Percentiles rank a stretch among this genome's conserved stretches.
These are phyloP conservation scores for Chloroclystis v-ata DNA, from an alignment of 2,888 invertebrate species.

Conservation along the genomic window DNA sequence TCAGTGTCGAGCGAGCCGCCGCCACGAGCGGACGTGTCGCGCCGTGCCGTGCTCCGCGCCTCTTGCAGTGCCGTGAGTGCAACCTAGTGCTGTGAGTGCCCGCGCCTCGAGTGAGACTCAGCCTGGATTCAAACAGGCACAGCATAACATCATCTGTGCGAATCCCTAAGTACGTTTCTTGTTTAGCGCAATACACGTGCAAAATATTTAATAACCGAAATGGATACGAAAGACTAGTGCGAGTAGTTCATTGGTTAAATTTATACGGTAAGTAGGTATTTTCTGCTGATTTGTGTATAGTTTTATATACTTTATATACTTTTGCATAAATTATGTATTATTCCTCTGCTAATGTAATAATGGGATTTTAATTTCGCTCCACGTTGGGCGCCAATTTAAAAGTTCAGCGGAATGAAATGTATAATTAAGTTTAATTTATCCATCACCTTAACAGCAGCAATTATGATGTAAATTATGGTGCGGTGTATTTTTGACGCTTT, in stretches of 20 bases:
- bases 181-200: constrained; percentile 16
- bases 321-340: constrained; percentile 36
- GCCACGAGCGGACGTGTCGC: constrained; percentile 46
- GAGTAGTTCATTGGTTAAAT: constrained; percentile 31
- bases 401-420: constrained; percentile 4
- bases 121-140: constrained; percentile 40
- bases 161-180: constrained; percentile 28
- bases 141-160: constrained; percentile 32
- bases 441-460: constrained; percentile 14
- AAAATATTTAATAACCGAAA: constrained; percentile 17
- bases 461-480: constrained; percentile 20
- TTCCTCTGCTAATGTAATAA: constrained; percentile 33
- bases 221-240: constrained; percentile 23
- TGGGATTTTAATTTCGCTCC: constrained; percentile 20
- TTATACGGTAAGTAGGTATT: constrained; percentile 35
- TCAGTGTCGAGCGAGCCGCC: constrained; percentile 56
- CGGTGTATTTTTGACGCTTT: constrained; percentile 31
- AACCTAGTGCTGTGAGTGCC: constrained; percentile 35
- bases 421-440: constrained; percentile 2
- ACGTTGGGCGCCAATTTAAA: constrained; percentile 32
- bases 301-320: too few species aligned
- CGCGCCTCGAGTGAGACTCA: constrained; percentile 32
- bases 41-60: constrained; percentile 30
- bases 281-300: constrained; percentile 24
- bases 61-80: constrained; percentile 48